Conservation (phyloP, 1,140 invertebrate genomes). For the Triops longicaudatus region DNA sequence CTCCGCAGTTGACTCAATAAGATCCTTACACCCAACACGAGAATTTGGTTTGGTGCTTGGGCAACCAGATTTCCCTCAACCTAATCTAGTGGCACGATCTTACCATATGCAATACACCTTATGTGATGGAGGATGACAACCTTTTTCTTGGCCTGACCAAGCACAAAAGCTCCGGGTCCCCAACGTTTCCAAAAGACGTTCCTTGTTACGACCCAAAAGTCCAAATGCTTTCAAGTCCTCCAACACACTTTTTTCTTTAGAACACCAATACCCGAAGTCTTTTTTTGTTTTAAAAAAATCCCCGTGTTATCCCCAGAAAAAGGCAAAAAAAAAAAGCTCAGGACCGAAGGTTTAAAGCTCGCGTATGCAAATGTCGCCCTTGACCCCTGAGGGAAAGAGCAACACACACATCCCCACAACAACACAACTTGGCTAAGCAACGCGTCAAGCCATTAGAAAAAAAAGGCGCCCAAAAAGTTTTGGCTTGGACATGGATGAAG, state of each 20-base stretch:
- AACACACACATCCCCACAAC: background rate
- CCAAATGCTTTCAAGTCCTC: too few species aligned
- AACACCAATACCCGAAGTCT: background rate
- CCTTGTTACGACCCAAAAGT: background rate
- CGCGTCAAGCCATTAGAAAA: too few species aligned
- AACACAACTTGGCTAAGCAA: background rate
- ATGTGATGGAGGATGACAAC: background rate
- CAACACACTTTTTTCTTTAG: background rate
- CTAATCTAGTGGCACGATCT: background rate
- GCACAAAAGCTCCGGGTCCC: background rate
- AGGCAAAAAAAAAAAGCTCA: too few species aligned
- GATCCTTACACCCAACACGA: too few species aligned
- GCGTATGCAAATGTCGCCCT: conserved; percentile 3
- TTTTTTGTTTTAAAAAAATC: too few species aligned
- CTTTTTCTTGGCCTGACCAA: background rate
- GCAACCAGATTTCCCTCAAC: too few species aligned
- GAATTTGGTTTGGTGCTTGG: too few species aligned
- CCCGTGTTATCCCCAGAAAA: too few species aligned
- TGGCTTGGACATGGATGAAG: background rate
- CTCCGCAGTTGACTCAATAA: too few species aligned
- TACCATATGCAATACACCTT: background rate
- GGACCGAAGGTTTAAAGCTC: background rate
- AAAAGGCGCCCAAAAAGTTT: too few species aligned
- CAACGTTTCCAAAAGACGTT: background rate
- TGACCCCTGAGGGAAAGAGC: background rate